These are phyloP conservation scores for Entomyzon cyanotis DNA, from an alignment of 2,113 vertebrate species.

Conservation along the genomic window DNA sequence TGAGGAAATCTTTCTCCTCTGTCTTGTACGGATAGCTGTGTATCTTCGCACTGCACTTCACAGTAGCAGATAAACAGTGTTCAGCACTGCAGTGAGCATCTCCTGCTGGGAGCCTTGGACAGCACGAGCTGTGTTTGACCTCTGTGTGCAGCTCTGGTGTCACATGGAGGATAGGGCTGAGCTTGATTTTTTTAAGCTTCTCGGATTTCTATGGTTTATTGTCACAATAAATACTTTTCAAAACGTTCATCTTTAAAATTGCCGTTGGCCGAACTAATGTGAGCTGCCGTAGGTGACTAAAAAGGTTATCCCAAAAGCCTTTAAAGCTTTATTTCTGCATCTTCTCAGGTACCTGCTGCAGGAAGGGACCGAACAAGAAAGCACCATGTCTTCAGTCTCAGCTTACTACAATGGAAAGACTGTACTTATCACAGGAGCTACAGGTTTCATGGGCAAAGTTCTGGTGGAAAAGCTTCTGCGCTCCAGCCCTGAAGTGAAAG, in stretches of 20 bases:
- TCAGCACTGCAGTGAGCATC: background rate
- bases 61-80: background rate
- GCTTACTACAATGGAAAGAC: constrained; percentile 88
- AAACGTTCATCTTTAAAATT: background rate
- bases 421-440: constrained; percentile 91
- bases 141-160: background rate
- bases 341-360: constrained; percentile 64
- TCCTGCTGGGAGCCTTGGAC: background rate
- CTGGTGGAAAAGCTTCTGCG: constrained; percentile 93
- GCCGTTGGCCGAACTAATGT: background rate
- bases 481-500: constrained; percentile 85
- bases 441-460: constrained; percentile 96
- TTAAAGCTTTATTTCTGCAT: constrained; percentile 13
- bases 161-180: background rate
- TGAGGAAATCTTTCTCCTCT: background rate
- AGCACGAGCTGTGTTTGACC: background rate
- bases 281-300: background rate
- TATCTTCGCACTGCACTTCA: background rate
- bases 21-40: background rate
- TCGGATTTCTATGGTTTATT: background rate
- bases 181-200: background rate
- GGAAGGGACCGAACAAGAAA: constrained; percentile 1
- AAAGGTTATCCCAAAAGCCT: background rate
- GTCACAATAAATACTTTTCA: background rate
- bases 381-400: constrained; percentile 82